A percentile compares a stretch with the other conserved stretches of the same genome.
phyloP scores from a whole-genome alignment of 37 sponge, comb jelly and placozoan genomes.

The Ianthella basta region DNA sequence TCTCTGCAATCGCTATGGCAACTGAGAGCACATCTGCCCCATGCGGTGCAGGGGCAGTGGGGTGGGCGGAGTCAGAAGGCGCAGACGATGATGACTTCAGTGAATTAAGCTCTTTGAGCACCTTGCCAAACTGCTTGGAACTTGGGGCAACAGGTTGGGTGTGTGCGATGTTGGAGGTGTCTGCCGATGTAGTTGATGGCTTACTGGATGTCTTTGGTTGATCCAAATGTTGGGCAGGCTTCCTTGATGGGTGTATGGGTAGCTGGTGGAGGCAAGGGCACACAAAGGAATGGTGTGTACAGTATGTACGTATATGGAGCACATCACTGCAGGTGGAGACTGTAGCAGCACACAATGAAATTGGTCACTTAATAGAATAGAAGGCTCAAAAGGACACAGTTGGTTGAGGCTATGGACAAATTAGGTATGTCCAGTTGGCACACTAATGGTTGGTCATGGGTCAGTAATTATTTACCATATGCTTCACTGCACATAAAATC shows the following conservation, averaged over 20 bases:
- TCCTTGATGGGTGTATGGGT: conserved; percentile 15
- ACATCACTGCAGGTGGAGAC: too few species aligned
- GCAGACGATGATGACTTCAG: neutral
- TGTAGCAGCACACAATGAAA: too few species aligned
- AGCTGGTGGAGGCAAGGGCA: neutral
- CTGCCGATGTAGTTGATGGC: neutral
- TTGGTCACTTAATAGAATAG: too few species aligned
- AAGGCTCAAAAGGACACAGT: too few species aligned
- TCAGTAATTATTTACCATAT: too few species aligned
- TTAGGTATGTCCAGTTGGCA: too few species aligned
- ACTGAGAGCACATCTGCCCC: conserved; percentile 33
- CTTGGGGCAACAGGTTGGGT: conserved; percentile 13
- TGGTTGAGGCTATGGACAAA: too few species aligned
- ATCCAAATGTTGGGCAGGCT: neutral
- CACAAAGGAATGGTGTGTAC: too few species aligned
- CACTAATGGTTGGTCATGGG: too few species aligned
- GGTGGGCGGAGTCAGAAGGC: neutral
- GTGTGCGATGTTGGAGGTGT: neutral
- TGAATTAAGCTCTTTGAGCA: neutral
- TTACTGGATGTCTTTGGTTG: neutral
- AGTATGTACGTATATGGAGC: too few species aligned
- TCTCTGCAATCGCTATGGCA: conserved; percentile 33
- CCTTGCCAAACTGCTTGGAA: neutral
- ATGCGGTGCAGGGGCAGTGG: neutral
- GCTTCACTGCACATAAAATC: too few species aligned